Conservation (phyloP, 1,140 invertebrate genomes). For the Drosophila dunni region DNA sequence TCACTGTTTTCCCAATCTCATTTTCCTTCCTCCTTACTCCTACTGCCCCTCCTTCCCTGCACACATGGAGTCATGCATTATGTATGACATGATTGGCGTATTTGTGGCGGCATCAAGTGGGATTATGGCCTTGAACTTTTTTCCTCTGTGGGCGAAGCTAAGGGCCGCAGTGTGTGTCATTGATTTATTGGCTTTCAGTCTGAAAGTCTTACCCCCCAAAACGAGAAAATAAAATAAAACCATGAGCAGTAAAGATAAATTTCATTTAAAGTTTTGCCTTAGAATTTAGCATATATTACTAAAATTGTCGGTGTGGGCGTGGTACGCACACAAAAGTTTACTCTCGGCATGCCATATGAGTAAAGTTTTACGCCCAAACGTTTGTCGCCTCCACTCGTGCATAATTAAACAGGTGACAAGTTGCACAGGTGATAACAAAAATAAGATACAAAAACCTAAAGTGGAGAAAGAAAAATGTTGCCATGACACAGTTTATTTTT, state of each 20-base stretch:
- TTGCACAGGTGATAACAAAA: slow-evolving; percentile 55
- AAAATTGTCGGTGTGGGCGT: slow-evolving; percentile 36
- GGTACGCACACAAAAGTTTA: slow-evolving; percentile 42
- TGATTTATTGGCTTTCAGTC: slow-evolving; percentile 71
- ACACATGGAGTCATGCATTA: slow-evolving; percentile 53
- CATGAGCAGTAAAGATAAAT: slow-evolving; percentile 28
- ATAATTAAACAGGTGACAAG: slow-evolving; percentile 68
- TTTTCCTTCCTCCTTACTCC: neutral
- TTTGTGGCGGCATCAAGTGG: slow-evolving; percentile 75
- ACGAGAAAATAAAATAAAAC: neutral
- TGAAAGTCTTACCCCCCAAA: slow-evolving; percentile 1
- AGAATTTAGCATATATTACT: slow-evolving; percentile 64
- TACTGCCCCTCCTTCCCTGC: no score
- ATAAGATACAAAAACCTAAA: neutral
- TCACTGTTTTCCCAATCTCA: neutral
- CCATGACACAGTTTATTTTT: slow-evolving; percentile 56
- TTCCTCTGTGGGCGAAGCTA: slow-evolving; percentile 35
- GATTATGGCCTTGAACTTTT: slow-evolving; percentile 79
- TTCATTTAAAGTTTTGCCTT: slow-evolving; percentile 69
- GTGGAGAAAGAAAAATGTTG: slow-evolving; percentile 30
- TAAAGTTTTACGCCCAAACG: slow-evolving; percentile 45
- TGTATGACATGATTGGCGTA: slow-evolving; percentile 78
- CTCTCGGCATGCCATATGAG: slow-evolving; percentile 51
- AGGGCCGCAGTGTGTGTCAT: slow-evolving; percentile 66
- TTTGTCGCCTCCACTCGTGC: slow-evolving; percentile 51